Evolutionary conservation across 53 echinoderm and acorn worm species (phyloP).

Genomic region (Holothuria scabra): DNA sequence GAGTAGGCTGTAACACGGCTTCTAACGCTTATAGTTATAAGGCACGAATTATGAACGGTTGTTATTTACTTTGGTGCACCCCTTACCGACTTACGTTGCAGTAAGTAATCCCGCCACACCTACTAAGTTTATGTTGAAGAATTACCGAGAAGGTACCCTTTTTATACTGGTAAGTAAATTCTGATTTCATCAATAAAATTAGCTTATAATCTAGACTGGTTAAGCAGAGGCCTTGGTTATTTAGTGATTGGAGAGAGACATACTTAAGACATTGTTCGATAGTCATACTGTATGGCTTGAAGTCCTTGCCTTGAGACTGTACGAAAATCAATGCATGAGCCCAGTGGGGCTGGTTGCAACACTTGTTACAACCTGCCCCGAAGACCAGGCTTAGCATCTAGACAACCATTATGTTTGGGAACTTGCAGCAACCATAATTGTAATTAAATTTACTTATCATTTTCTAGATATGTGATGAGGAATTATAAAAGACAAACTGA

Average conservation of each 20-base stretch:
- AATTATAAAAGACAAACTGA: too few relatives aligned
- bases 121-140: not conserved
- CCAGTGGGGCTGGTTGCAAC: slow-evolving; percentile 2
- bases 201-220: not conserved
- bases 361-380: slow-evolving; percentile 21
- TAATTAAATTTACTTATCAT: too few relatives aligned
- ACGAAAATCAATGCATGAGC: slow-evolving; percentile 5
- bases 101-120: not conserved
- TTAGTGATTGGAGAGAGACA: slow-evolving; percentile 8
- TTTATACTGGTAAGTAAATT: slow-evolving; percentile 29
- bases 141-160: slow-evolving; percentile 18
- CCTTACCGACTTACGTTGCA: not conserved
- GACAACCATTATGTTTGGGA: too few relatives aligned
- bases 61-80: slow-evolving; percentile 33
- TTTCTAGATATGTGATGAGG: too few relatives aligned
- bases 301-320: not conserved
- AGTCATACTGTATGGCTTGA: not conserved
- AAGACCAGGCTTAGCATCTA: too few relatives aligned
- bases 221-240: not conserved
- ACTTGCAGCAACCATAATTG: too few relatives aligned
- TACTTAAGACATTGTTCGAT: slow-evolving; percentile 1
- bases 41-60: not conserved
- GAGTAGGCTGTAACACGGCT: slow-evolving; percentile 31
- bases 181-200: slow-evolving; percentile 25
- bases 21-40: slow-evolving; percentile 20